These are phyloP conservation scores for Lithobates sylvaticus DNA, from an alignment of 2,797 vertebrate species.

Conservation along the genomic window DNA sequence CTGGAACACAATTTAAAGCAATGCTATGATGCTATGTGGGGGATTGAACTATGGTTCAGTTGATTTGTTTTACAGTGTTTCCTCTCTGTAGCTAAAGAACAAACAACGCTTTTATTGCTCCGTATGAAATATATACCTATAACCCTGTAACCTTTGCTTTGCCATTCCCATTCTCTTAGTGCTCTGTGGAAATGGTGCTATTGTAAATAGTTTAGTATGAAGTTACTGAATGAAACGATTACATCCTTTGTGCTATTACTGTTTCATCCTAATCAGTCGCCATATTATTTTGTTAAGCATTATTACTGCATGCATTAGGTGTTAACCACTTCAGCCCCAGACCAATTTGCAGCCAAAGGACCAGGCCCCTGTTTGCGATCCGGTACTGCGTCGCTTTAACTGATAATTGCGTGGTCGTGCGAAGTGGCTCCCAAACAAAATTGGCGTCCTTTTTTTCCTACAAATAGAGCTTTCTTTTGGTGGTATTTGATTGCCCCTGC, in stretches of 20 bases:
- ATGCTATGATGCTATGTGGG: constrained; percentile 12
- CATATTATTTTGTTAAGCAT: background rate
- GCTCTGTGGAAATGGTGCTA: background rate
- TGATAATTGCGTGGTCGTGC: too few relatives aligned
- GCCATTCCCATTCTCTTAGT: background rate
- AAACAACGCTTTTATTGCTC: background rate
- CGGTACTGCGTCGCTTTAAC: too few relatives aligned
- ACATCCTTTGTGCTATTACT: background rate
- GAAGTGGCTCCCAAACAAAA: too few relatives aligned
- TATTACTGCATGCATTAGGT: background rate
- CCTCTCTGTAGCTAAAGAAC: background rate
- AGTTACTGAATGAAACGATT: background rate
- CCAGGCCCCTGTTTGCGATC: too few relatives aligned
- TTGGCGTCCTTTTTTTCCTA: too few relatives aligned
- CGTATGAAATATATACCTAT: background rate
- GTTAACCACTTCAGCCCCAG: too few relatives aligned
- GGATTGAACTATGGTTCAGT: constrained; percentile 6
- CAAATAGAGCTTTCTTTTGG: too few relatives aligned
- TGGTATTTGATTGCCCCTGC: too few relatives aligned
- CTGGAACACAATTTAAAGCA: constrained; percentile 52
- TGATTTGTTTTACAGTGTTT: background rate
- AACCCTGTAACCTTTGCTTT: background rate
- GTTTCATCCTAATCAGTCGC: background rate
- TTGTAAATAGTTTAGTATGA: background rate
- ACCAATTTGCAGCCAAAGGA: too few relatives aligned